Evolutionary conservation across 2,888 invertebrate species (phyloP).

Genomic region (Tenthredo mesomela): DNA sequence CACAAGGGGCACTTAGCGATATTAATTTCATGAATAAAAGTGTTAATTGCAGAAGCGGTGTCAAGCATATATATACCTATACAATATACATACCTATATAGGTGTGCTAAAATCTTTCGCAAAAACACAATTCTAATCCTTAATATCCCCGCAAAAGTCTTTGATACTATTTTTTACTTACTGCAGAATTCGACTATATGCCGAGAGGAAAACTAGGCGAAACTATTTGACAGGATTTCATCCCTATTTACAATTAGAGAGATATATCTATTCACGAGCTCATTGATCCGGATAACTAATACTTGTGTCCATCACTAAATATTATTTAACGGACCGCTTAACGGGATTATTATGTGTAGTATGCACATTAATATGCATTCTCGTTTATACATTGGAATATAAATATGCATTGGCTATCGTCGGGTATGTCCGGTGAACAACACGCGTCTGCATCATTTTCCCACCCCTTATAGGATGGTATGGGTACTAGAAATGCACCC

Average conservation of each 20-base stretch:
- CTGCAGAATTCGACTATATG: neutral
- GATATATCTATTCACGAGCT: neutral
- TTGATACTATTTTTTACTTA: neutral
- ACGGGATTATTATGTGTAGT: constrained; percentile 67
- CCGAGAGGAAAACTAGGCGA: neutral
- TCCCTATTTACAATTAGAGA: neutral
- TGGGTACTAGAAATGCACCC: neutral
- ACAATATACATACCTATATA: no score
- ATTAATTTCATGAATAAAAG: constrained; percentile 9
- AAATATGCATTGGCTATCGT: constrained; percentile 13
- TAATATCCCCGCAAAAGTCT: neutral
- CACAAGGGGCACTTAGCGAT: constrained; percentile 32
- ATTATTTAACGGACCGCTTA: constrained; percentile 70
- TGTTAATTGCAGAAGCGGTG: neutral
- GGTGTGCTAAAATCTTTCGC: neutral
- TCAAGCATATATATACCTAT: no score
- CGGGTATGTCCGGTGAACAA: neutral
- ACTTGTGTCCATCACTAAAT: constrained; percentile 55
- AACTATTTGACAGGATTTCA: neutral
- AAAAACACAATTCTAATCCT: neutral
- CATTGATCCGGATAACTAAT: constrained; percentile 47
- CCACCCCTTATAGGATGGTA: neutral
- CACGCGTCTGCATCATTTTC: neutral
- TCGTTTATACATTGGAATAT: constrained; percentile 28
- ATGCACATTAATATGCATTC: constrained; percentile 52